A percentile compares a stretch with the other conserved stretches of the same genome.
Evolutionary conservation across 2,888 invertebrate species (phyloP).

Genomic region (Rutpela maculata): DNA sequence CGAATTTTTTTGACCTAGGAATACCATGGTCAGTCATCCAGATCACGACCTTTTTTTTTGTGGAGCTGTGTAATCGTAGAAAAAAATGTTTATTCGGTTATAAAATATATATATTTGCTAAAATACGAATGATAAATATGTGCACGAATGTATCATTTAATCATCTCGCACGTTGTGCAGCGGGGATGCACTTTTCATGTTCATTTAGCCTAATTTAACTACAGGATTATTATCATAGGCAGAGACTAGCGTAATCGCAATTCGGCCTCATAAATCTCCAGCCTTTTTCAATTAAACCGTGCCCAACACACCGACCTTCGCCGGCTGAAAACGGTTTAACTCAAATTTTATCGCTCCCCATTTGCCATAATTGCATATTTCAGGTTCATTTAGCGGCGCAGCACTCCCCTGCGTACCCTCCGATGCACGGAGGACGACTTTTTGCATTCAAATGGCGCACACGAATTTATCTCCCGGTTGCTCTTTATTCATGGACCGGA

Average conservation of each 20-base stretch:
- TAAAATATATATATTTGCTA: too few species aligned
- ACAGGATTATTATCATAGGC: not conserved
- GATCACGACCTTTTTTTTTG: too few species aligned
- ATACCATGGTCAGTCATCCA: too few species aligned
- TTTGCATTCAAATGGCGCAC: not conserved
- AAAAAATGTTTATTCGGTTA: too few species aligned
- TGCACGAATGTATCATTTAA: too few species aligned
- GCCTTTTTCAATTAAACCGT: slow-evolving; percentile 1
- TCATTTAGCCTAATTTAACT: not conserved
- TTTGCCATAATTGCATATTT: slow-evolving; percentile 4
- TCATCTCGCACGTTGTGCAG: too few species aligned
- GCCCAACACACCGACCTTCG: not conserved
- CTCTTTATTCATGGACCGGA: not conserved
- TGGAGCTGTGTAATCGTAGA: too few species aligned
- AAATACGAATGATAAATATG: too few species aligned
- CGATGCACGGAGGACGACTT: not conserved
- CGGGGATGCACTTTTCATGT: not conserved
- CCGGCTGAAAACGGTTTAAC: slow-evolving; percentile 2
- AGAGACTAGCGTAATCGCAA: not conserved
- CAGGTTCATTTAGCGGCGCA: not conserved
- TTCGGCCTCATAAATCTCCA: not conserved
- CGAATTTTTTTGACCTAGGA: too few species aligned
- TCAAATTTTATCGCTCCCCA: slow-evolving; percentile 6
- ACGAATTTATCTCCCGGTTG: not conserved
- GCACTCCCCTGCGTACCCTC: not conserved